Evolutionary conservation across 2,797 vertebrate species (phyloP), one percentile per base, ranked within the genome.

Genomic region (Thunnus albacares): DNA sequence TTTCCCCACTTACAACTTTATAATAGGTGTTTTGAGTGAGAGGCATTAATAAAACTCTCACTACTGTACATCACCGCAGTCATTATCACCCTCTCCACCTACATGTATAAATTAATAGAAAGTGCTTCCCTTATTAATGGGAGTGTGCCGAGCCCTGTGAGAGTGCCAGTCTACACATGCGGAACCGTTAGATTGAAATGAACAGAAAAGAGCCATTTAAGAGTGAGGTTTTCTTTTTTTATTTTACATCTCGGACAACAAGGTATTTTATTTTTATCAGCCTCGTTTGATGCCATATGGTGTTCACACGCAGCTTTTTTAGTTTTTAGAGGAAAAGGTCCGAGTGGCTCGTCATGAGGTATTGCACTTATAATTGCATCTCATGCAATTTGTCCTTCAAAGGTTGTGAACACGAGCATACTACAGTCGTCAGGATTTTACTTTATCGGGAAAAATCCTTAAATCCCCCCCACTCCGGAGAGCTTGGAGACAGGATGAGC

Each of bases 401-500:
- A 43, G 38, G 9, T 26, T 69, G 68, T 62, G 58, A 75, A 79
- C 62, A 72, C 69, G 75, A 75, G 47, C 43, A 15, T 15, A 52
- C 20, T 71, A 64, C 64, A 79, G 75, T 77, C 88, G 74, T 80
- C 68, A 77, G 80, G 81, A 76, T 84, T 85, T 86, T 10, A 56
- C 65, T 87, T 79, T 77, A 84, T 89, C 80, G 82, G 60, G 69
- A 30, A 63, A 68, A 81, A 63, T 78, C 69, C 70, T 82, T 78
- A 77, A 90, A 88, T 80, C 83, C 75, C 67, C 67, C 85, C 52
- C 33, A 26, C 74, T 78, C 71, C 60, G 79, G 73, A 72, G 74
- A 80, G 76, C 66, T 71, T 9, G 22, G 66, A 87, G 83, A 81
- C 60, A 51, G 78, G 87, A 73, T 11, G 81, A 78, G 66, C 33